Percentiles rank a stretch among this genome's conserved stretches.
phyloP scores from a whole-genome alignment of 1,140 invertebrate genomes.

The Rhynchophorus ferrugineus region DNA sequence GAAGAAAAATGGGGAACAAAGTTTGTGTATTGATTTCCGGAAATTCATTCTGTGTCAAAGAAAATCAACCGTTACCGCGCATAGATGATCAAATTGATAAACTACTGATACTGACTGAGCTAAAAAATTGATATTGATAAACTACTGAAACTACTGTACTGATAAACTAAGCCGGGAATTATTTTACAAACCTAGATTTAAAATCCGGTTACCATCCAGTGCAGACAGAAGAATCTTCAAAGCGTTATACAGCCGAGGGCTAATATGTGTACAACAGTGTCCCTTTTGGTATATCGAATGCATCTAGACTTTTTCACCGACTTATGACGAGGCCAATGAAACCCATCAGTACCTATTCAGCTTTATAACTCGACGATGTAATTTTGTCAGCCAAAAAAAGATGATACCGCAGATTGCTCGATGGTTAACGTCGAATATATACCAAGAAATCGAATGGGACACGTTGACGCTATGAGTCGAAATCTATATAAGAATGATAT shows the following conservation, averaged over 20 bases:
- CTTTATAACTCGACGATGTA: conserved; percentile 27
- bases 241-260: conserved; percentile 34
- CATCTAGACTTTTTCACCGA: conserved; percentile 23
- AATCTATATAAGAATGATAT: too few species aligned
- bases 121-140: too few species aligned
- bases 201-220: conserved; percentile 21
- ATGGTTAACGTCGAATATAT: too few species aligned
- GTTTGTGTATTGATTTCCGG: not conserved
- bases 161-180: conserved; percentile 5
- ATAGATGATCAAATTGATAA: not conserved
- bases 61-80: conserved; percentile 2
- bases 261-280: conserved; percentile 27
- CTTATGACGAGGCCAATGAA: conserved; percentile 22
- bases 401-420: too few species aligned
- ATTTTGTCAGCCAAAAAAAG: too few species aligned
- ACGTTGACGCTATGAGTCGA: too few species aligned
- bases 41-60: too few species aligned
- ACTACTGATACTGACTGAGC: too few species aligned
- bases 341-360: conserved; percentile 14
- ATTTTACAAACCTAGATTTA: conserved; percentile 24
- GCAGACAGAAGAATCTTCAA: conserved; percentile 18
- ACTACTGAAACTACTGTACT: not conserved
- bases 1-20: conserved; percentile 28
- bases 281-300: too few species aligned
- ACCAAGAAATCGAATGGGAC: too few species aligned